phyloP scores from a whole-genome alignment of 2,888 invertebrate genomes.

The Protonemura montana region DNA sequence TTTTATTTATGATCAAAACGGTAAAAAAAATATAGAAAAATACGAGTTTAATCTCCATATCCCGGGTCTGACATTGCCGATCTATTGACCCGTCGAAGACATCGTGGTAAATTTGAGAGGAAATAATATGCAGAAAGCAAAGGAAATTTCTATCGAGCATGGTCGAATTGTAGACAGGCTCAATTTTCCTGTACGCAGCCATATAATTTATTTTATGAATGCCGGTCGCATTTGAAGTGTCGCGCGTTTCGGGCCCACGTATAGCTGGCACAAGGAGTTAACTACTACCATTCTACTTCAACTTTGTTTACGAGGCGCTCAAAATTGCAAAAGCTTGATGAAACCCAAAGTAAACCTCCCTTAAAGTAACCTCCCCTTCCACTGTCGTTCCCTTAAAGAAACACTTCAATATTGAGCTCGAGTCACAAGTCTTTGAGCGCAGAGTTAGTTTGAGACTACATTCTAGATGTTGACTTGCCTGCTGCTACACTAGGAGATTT shows the following conservation, averaged over 20 bases:
- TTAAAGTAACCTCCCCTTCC: neutral
- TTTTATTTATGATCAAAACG: neutral
- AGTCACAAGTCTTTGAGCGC: neutral
- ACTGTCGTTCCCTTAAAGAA: neutral
- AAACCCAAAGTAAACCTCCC: conserved; percentile 25
- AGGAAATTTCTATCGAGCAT: conserved; percentile 16
- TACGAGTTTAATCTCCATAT: conserved; percentile 5
- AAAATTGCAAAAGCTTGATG: conserved; percentile 41
- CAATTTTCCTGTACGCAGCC: conserved; percentile 27
- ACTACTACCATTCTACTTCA: conserved; percentile 19
- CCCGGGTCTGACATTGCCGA: neutral
- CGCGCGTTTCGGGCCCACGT: neutral
- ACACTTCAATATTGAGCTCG: conserved; percentile 12
- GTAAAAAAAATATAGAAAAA: neutral
- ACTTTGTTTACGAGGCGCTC: conserved; percentile 39
- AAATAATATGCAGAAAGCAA: conserved; percentile 8
- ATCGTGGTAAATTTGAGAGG: neutral
- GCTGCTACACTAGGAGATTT: neutral
- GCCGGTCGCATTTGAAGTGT: conserved; percentile 31
- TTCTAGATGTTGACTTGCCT: neutral
- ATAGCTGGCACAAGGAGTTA: neutral
- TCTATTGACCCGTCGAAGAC: neutral
- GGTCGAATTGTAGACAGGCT: conserved; percentile 25
- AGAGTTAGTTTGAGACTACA: neutral
- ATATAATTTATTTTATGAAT: conserved; percentile 39